Evolutionary conservation across 2,888 invertebrate genomes (phyloP), one percentile per base, ranked within the genome.

Genomic region (Teinopalpus imperialis): DNA sequence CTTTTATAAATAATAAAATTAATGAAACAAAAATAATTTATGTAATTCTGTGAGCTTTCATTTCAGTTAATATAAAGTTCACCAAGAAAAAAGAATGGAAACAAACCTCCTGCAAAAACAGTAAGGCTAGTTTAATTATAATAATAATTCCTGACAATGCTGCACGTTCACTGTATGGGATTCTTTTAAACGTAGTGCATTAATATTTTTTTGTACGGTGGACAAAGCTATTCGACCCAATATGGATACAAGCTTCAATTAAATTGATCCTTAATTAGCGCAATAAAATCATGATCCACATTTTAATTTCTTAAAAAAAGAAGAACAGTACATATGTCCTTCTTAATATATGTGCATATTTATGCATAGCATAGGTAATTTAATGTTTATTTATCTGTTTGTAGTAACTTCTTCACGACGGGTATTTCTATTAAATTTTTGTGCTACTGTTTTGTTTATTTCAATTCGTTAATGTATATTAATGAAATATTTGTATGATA

Each of bases 201-300:
- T 42, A 12, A 47, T 27, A 29, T 30, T 69, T 73, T 80, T 81
- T 82, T 77, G 66, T 21, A 18, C 30, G 16, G 10, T 7, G 41
- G 36, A 66, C 55, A 56, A 66, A 64, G 61, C 49, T 53, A 53
- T 52, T 63, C 59, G 49, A 56, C 76, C 74, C 71, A 80, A 81
- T 79, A 81, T 58, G 80, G 78, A 59, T 61, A 54, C 58, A 53
- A 65, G 66, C 64, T 63, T 75, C 76, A 77, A 52, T 75, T 82
- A 81, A 81, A 83, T 83, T 81, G 78, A 70, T 60, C 71, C 68
- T 65, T 79, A 78, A 78, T 79, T 75, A 73, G 70, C 69, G 66
- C 69, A 75, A 70, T 75, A 76, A 76, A 79, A 78, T 74, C 69
- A 69, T 75, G 71, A 74, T 72, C 68, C 62, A 70, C 57, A 57